phyloP scores from a whole-genome alignment of 2,797 vertebrate species.

The Emys orbicularis region DNA sequence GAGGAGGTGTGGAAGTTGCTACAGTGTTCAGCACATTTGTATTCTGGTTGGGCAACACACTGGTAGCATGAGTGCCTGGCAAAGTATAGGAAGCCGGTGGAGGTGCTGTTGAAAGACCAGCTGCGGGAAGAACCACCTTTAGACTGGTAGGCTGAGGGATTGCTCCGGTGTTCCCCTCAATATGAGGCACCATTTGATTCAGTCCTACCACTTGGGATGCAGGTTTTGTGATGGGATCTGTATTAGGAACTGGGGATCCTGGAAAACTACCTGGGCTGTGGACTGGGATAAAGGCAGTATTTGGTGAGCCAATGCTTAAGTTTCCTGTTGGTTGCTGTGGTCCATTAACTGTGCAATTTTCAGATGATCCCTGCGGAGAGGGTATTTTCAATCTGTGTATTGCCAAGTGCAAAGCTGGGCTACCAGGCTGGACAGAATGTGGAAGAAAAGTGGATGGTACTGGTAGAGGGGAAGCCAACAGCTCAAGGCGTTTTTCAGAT shows the following conservation, averaged over 20 bases:
- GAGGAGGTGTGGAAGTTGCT: constrained; percentile 75
- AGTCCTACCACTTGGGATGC: constrained; percentile 83
- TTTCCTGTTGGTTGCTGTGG: constrained; percentile 83
- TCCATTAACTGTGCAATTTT: constrained; percentile 77
- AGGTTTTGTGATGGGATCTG: constrained; percentile 82
- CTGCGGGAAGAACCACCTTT: constrained; percentile 83
- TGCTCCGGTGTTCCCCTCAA: constrained; percentile 83
- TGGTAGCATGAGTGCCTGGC: constrained; percentile 78
- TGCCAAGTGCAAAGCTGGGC: constrained; percentile 85
- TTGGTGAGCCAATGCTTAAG: constrained; percentile 83
- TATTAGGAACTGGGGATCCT: constrained; percentile 78
- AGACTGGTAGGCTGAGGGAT: constrained; percentile 82
- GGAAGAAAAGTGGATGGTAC: constrained; percentile 84
- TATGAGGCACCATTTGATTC: constrained; percentile 85
- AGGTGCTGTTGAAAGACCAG: constrained; percentile 85
- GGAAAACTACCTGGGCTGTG: constrained; percentile 83
- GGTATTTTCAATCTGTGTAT: constrained; percentile 89
- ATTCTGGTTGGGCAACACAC: constrained; percentile 79
- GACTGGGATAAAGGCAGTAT: constrained; percentile 85
- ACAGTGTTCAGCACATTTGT: constrained; percentile 78
- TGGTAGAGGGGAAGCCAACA: constrained; percentile 80
- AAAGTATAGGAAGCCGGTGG: constrained; percentile 80
- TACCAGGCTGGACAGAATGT: constrained; percentile 75
- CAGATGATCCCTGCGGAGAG: constrained; percentile 77
- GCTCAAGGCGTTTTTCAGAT: constrained; percentile 85